Percentiles rank a stretch among this genome's conserved stretches.
These are phyloP conservation scores for Sebastes itinus DNA, from an alignment of 2,797 vertebrate species.

Conservation along the genomic window DNA sequence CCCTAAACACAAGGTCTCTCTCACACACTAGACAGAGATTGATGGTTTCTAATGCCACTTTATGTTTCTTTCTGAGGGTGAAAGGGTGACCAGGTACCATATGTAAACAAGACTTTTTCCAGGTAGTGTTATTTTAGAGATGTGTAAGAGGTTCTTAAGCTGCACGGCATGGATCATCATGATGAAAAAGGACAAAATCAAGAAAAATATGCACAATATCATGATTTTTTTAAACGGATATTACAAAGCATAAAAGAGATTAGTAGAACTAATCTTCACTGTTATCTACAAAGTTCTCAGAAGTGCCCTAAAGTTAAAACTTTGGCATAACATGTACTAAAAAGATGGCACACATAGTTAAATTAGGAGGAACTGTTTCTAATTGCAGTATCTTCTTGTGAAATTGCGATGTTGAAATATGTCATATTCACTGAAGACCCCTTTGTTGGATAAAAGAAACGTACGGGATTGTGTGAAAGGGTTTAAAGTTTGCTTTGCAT, in stretches of 20 bases:
- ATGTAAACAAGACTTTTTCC: slow-evolving; percentile 23
- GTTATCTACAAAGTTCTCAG: slow-evolving; percentile 20
- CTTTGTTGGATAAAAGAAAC: neutral
- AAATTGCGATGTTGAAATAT: neutral
- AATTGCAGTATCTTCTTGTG: neutral
- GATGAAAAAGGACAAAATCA: neutral
- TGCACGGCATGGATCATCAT: neutral
- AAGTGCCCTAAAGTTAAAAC: slow-evolving; percentile 3
- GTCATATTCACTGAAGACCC: neutral
- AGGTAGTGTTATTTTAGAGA: slow-evolving; percentile 10
- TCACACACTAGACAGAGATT: slow-evolving; percentile 41
- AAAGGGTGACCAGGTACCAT: neutral
- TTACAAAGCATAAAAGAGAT: neutral
- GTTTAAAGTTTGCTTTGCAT: slow-evolving; percentile 26
- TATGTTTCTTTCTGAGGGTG: slow-evolving; percentile 38
- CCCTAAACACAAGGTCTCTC: slow-evolving; percentile 42
- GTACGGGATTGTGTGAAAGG: neutral
- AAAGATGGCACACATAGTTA: neutral
- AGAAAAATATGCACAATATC: neutral
- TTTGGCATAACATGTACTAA: neutral
- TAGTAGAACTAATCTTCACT: neutral
- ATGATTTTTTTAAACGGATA: neutral
- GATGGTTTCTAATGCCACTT: slow-evolving; percentile 47
- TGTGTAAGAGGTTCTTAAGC: neutral
- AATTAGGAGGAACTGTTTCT: slow-evolving; percentile 17